A percentile compares a stretch with the other conserved stretches of the same genome.
phyloP scores from a whole-genome alignment of 2,113 vertebrate genomes.

The Nothoprocta perdicaria region DNA sequence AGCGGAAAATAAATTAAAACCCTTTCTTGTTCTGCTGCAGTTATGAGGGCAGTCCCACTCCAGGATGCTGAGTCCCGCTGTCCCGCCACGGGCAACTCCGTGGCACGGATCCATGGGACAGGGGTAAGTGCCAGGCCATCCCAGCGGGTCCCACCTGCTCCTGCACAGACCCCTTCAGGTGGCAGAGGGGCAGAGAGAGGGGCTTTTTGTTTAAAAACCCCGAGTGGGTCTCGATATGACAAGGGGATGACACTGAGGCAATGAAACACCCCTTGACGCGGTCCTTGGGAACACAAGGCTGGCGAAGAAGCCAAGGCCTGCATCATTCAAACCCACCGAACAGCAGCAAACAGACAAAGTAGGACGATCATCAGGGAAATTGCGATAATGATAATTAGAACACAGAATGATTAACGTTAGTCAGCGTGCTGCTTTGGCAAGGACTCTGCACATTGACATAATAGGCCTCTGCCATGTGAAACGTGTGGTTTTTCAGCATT shows the following conservation, averaged over 20 bases:
- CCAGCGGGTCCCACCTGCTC: background rate
- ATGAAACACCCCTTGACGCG: background rate
- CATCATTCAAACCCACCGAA: conserved; percentile 48
- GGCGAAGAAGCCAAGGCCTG: conserved; percentile 35
- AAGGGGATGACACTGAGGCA: background rate
- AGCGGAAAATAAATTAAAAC: conserved; percentile 31
- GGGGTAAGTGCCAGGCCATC: background rate
- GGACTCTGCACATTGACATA: conserved; percentile 41
- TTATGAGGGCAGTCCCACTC: background rate
- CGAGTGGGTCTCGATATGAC: conserved; percentile 7
- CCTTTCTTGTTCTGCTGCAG: background rate
- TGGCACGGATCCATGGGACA: background rate
- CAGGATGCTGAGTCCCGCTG: background rate
- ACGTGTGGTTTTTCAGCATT: background rate
- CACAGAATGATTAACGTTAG: conserved; percentile 38
- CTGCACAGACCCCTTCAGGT: background rate
- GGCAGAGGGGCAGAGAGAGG: no score
- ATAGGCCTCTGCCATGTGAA: conserved; percentile 42
- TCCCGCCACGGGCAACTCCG: background rate
- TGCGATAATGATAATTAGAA: conserved; percentile 71
- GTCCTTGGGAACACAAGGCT: conserved; percentile 2
- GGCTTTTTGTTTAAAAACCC: background rate
- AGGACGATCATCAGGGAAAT: conserved; percentile 49
- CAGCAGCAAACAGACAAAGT: background rate
- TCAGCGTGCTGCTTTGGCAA: conserved; percentile 53